Evolutionary conservation across 2,888 invertebrate genomes (phyloP), one percentile per base, ranked within the genome.

Genomic region (Drosophila basisetae): DNA sequence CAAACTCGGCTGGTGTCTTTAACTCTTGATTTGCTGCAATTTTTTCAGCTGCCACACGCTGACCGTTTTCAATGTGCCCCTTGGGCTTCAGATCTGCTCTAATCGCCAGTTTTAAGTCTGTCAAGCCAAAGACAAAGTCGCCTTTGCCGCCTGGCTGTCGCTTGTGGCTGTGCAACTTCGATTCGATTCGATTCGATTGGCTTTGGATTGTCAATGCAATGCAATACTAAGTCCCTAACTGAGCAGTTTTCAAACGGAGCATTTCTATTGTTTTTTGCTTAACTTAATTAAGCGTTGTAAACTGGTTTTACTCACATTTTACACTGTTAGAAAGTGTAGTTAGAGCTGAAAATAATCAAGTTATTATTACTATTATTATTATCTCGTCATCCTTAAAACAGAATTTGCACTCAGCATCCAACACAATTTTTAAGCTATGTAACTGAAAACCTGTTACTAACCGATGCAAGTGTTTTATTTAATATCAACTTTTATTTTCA

Each of bases 241-340:
- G 68, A 58, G 56, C 76, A 73, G 76, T 74, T 78, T 58, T 68
- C 67, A 65, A 86, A 71, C 60, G 41, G 10, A n/a, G 30, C 10
- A 43, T 58, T 58, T 28, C 64, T 63, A 71, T 70, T 68, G 82
- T 73, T 73, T 47, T 79, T 75, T 73, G 68, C 68, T 71, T 69
- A 78, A 80, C 61, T 84, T 75, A 78, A 87, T 90, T 90, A 84
- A 79, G 55, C 73, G 56, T 52, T 55, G 75, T 67, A 28, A 50
- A 41, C 33, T 58, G 73, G 62, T 65, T 58, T 5, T 43, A 13
- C 28, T 52, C 11, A 37, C 43, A 49, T 7, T 37, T 22, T 49
- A 50, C 39, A 50, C 58, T 55, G 62, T 2, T 28, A 33, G 35
- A 30, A 56, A 59, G 5, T 37, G 30, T 16, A 31, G 10, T 6